Base-by-base conservation (phyloP, 1,140 invertebrate species). In the Lineus longissimus region DNA sequence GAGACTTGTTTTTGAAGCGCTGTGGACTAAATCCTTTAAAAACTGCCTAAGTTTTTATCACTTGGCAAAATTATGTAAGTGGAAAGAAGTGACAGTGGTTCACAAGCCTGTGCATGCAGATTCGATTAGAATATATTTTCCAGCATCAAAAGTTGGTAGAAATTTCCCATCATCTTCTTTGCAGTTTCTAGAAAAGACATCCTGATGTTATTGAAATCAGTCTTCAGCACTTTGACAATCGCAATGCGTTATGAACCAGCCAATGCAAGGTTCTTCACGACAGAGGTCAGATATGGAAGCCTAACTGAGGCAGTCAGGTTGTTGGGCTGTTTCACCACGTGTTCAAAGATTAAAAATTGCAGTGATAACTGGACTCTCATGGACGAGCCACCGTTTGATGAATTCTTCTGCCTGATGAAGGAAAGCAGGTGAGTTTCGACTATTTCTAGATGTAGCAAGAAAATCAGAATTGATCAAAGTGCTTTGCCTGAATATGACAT, bases 201-300 rank as follows among this genome's bases (percentile, higher is more conserved):
- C 17, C 68, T 85, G 29, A 70, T 68, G 22, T 79, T 84, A 69
- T 67, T 98, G 61, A 89, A 92, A 68, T 88, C 93, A 29, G 93
- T 98, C 22, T 97, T 98, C 81, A 93, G 94, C 76, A 97, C 94
- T 0, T 87, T 98, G 54, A 93, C 93, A 64, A 93, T 95, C 2
- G 95, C 95, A 2, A 98, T 99, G 95, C 85, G 97, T 72, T 98
- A 96, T 81, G 97, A 99, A 82, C 97, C 97, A 1, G 95, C 95
- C 1, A 99, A 99, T 84, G 96, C 96, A 0, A 97, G 97, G 79
- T 96, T 96, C 84, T 98, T 99, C 86, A 89, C 95, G 74, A 89
- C 93, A 62, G 95, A 98, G 86, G 91, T 93, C 79, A 94, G 94
- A 76, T 90, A 91, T 80, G 92, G 92, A 58, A 94, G 91, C 75